Evolutionary conservation across 2,888 invertebrate species (phyloP).

Genomic region (Caenorhabditis drosophilae): DNA sequence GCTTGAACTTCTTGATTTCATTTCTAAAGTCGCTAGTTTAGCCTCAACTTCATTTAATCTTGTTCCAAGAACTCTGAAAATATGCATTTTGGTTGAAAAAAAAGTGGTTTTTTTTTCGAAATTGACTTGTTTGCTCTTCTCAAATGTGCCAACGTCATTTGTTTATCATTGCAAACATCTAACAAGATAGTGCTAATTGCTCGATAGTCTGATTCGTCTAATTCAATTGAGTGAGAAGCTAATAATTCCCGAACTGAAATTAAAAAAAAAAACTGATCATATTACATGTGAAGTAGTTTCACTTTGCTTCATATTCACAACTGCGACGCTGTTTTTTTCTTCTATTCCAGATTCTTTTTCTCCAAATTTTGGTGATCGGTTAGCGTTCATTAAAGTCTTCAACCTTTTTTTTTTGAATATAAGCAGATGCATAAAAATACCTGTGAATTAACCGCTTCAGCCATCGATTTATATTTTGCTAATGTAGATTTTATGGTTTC

Average conservation of each 20-base stretch:
- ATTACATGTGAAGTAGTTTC: not conserved
- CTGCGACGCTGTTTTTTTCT: constrained; percentile 50
- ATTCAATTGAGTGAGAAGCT: constrained; percentile 50
- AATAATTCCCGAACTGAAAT: constrained; percentile 52
- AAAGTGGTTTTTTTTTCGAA: not conserved
- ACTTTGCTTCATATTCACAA: constrained; percentile 60
- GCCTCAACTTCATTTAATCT: constrained; percentile 82
- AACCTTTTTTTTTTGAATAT: not conserved
- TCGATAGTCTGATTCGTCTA: constrained; percentile 75
- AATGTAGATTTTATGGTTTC: constrained; percentile 52
- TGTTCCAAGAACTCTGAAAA: constrained; percentile 79
- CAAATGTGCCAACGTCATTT: constrained; percentile 82
- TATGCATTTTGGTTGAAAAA: not conserved
- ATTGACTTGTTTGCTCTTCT: constrained; percentile 82
- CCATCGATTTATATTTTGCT: constrained; percentile 50
- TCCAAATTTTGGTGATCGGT: constrained; percentile 28
- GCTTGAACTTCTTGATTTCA: constrained; percentile 36
- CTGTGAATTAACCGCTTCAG: constrained; percentile 37
- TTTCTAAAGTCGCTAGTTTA: constrained; percentile 32
- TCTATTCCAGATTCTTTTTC: constrained; percentile 9
- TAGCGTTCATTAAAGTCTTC: constrained; percentile 7
- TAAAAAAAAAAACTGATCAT: too few relatives aligned
- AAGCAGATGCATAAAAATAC: too few relatives aligned
- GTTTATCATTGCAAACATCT: constrained; percentile 85
- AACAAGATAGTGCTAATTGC: constrained; percentile 81